A percentile compares a stretch with the other conserved stretches of the same genome.
Conservation (phyloP, 2,113 vertebrate species). For the Motacilla alba region DNA sequence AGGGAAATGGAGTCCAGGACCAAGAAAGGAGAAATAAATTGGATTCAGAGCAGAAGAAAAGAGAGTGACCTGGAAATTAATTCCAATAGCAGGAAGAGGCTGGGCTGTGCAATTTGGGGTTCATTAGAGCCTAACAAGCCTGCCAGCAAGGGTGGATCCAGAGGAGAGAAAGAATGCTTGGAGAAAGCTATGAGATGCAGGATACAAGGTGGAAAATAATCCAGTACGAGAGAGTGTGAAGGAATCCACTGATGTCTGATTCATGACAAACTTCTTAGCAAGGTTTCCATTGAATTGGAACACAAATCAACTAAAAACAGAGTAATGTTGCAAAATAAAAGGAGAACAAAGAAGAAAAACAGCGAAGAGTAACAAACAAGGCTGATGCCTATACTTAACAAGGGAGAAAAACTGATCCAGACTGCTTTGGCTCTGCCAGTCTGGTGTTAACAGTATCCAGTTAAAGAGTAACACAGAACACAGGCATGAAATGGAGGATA, state of each 20-base stretch:
- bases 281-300: neutral
- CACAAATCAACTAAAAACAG: neutral
- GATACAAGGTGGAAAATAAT: neutral
- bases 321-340: neutral
- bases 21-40: neutral
- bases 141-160: conserved; percentile 32
- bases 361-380: neutral
- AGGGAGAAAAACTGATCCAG: neutral
- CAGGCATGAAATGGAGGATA: neutral
- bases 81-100: conserved; percentile 35
- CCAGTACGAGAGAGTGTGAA: neutral
- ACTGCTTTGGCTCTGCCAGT: neutral
- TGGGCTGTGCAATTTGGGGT: conserved; percentile 6
- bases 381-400: neutral
- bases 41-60: neutral
- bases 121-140: neutral
- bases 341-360: neutral
- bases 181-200: neutral
- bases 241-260: neutral
- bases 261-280: neutral
- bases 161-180: conserved; percentile 6
- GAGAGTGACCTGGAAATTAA: conserved; percentile 37
- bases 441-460: neutral
- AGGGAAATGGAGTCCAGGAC: neutral
- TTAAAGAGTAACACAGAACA: neutral